These are phyloP conservation scores for Parauchenoglanis ngamensis DNA, from an alignment of 2,797 vertebrate species.

Conservation along the genomic window DNA sequence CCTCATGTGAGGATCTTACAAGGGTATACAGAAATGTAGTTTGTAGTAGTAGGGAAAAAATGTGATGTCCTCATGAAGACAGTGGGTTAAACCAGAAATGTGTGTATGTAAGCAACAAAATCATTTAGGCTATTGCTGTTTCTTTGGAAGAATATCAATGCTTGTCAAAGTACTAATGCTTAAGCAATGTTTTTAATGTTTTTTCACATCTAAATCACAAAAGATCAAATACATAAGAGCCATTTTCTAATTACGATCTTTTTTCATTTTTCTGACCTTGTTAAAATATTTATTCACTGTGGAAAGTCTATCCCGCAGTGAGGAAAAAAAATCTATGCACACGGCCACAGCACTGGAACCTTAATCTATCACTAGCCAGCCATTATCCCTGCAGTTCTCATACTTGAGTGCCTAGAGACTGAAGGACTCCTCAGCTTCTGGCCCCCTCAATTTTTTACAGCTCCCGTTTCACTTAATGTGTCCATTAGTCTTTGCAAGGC, in stretches of 20 bases:
- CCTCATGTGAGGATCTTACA: too few relatives aligned
- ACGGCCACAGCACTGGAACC: constrained; percentile 15
- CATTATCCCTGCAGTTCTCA: constrained; percentile 35
- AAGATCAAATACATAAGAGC: constrained; percentile 31
- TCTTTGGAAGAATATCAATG: neutral
- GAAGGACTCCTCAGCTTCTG: constrained; percentile 42
- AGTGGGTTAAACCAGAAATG: neutral
- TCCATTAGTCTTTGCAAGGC: constrained; percentile 37
- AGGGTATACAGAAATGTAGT: too few relatives aligned
- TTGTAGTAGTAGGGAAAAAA: too few relatives aligned
- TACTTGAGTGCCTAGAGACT: constrained; percentile 36
- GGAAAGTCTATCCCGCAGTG: constrained; percentile 43
- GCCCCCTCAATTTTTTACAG: constrained; percentile 22
- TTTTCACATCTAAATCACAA: neutral
- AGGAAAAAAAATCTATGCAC: constrained; percentile 35
- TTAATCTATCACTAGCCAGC: constrained; percentile 44
- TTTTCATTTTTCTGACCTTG: constrained; percentile 45
- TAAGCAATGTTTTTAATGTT: constrained; percentile 1
- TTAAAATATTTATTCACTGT: constrained; percentile 54
- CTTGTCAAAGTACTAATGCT: neutral
- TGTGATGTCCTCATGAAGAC: too few relatives aligned
- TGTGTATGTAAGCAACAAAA: neutral
- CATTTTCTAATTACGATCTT: constrained; percentile 32
- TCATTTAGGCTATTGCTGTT: neutral
- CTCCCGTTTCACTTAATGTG: constrained; percentile 45